Conservation (phyloP, 2,113 vertebrate species). For the Beaufortia kweichowensis region DNA sequence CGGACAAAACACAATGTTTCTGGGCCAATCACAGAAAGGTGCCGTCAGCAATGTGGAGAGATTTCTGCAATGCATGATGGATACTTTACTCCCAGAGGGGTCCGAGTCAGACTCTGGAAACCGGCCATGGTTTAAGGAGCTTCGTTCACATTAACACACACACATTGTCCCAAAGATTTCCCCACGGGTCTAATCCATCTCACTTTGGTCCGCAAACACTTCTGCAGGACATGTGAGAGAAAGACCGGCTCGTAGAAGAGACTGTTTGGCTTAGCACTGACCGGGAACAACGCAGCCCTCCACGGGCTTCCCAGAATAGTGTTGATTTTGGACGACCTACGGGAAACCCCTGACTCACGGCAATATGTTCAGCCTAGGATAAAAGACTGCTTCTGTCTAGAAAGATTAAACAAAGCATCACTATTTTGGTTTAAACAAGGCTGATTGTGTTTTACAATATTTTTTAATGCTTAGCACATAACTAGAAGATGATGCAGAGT, state of each 20-base stretch:
- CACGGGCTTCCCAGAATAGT: conserved; percentile 52
- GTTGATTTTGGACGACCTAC: conserved; percentile 49
- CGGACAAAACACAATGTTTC: conserved; percentile 49
- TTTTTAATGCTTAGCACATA: not conserved
- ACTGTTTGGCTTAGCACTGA: conserved; percentile 61
- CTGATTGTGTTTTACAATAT: conserved; percentile 4
- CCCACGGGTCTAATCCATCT: conserved; percentile 67
- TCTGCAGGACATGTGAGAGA: conserved; percentile 48
- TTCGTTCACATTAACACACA: conserved; percentile 36
- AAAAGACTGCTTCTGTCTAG: too few species aligned
- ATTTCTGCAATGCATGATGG: conserved; percentile 55
- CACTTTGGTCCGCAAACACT: conserved; percentile 68
- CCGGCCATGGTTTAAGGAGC: conserved; percentile 49
- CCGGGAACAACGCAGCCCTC: conserved; percentile 38
- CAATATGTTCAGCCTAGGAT: not conserved
- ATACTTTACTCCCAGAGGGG: conserved; percentile 54
- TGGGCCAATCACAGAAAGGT: conserved; percentile 55
- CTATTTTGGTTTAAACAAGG: too few species aligned
- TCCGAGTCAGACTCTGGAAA: conserved; percentile 60
- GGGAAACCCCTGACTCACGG: not conserved
- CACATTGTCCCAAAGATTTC: conserved; percentile 54
- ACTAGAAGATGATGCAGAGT: too few species aligned
- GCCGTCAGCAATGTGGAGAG: conserved; percentile 59
- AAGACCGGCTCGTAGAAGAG: conserved; percentile 45
- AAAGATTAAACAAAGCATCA: not conserved